Evolutionary conservation across 2,888 invertebrate genomes (phyloP).

Genomic region (Neoascia interrupta): DNA sequence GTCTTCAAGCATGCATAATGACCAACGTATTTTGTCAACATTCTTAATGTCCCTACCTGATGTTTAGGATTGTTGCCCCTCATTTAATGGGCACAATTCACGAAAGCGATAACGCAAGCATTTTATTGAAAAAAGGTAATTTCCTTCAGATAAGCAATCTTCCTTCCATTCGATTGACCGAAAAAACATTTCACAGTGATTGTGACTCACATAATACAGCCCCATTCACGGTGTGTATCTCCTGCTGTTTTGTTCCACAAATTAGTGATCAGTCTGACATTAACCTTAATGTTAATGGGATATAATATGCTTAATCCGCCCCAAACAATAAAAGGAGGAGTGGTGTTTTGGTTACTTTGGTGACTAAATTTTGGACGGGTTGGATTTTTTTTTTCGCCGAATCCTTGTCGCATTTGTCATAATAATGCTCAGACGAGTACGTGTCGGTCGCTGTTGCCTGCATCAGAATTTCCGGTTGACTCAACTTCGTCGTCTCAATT

Average conservation of each 20-base stretch:
- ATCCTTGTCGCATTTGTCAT: constrained; percentile 40
- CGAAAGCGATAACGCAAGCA: no score
- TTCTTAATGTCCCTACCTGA: no score
- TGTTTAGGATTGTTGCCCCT: no score
- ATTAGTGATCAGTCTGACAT: constrained; percentile 52
- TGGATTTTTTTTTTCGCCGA: constrained; percentile 30
- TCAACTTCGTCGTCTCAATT: constrained; percentile 15
- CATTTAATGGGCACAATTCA: no score
- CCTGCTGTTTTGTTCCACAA: constrained; percentile 42
- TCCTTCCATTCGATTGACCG: background rate
- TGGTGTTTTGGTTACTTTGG: no score
- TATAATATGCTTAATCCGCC: constrained; percentile 51
- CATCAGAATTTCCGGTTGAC: constrained; percentile 36
- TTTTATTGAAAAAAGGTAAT: constrained; percentile 37
- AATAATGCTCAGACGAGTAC: background rate
- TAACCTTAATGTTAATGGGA: constrained; percentile 58
- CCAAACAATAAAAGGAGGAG: constrained; percentile 4
- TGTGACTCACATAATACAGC: constrained; percentile 39
- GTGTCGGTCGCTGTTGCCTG: no score
- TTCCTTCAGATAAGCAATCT: background rate
- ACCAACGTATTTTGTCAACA: no score
- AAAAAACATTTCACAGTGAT: constrained; percentile 23
- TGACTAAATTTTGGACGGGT: no score
- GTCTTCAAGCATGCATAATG: no score
- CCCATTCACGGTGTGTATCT: background rate